A percentile compares a stretch with the other conserved stretches of the same genome.
These are phyloP conservation scores for Graphium colonna DNA, from an alignment of 2,888 invertebrate species.

Conservation along the genomic window DNA sequence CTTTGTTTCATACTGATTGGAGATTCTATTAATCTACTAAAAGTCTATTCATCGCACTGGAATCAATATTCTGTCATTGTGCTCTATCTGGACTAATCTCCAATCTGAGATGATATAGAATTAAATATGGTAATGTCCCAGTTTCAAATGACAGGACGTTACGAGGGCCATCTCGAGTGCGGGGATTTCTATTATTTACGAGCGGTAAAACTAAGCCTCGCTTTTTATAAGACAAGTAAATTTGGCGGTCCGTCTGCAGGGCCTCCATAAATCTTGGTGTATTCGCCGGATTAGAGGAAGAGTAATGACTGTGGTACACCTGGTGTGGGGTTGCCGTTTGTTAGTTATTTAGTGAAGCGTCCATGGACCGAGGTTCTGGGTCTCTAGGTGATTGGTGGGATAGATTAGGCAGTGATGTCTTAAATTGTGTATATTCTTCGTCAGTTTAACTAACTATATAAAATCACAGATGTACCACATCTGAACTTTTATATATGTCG, in stretches of 20 bases:
- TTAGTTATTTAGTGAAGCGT: slow-evolving; percentile 68
- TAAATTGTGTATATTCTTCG: too few species aligned
- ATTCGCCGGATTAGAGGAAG: slow-evolving; percentile 76
- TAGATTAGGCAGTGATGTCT: neutral
- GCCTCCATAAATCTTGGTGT: slow-evolving; percentile 71
- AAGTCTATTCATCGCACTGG: too few species aligned
- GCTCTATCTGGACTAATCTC: too few species aligned
- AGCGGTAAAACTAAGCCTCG: slow-evolving; percentile 67
- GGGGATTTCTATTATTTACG: slow-evolving; percentile 71
- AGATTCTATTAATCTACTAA: too few species aligned
- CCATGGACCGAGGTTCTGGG: slow-evolving; percentile 34
- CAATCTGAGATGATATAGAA: too few species aligned
- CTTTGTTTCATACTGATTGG: too few species aligned
- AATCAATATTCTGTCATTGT: too few species aligned
- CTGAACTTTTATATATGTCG: too few species aligned
- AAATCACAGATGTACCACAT: too few species aligned
- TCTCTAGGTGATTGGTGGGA: slow-evolving; percentile 13
- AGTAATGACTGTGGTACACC: slow-evolving; percentile 78
- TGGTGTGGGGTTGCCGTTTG: slow-evolving; percentile 68
- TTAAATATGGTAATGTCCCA: slow-evolving; percentile 4
- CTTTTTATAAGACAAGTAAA: slow-evolving; percentile 77
- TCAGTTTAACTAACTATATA: too few species aligned
- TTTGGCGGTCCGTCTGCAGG: slow-evolving; percentile 70
- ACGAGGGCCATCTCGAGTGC: slow-evolving; percentile 46
- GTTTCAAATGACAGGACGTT: slow-evolving; percentile 21